phyloP scores from a whole-genome alignment of 2,797 vertebrate species.

The Poeciliopsis presidionis region DNA sequence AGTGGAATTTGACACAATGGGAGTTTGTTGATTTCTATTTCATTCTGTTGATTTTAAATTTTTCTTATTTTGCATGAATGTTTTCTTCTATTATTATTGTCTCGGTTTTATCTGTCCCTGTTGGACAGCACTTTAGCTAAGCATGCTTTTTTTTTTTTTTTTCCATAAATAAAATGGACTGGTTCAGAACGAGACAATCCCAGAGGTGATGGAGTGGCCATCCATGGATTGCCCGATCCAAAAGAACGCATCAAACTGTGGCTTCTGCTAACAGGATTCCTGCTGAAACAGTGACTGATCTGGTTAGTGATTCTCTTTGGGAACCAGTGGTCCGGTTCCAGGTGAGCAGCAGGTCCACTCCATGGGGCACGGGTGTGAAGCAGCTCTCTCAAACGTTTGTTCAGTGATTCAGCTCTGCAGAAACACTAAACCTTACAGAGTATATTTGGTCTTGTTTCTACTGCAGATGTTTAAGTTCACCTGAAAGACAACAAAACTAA shows the following conservation, averaged over 20 bases:
- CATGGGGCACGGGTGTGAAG: neutral
- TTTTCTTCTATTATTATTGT: too few relatives aligned
- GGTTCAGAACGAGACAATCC: neutral
- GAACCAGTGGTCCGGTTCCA: neutral
- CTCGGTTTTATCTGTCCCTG: too few relatives aligned
- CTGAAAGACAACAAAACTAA: too few relatives aligned
- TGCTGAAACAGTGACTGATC: neutral
- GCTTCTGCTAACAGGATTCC: neutral
- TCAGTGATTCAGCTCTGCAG: neutral
- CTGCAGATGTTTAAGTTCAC: too few relatives aligned
- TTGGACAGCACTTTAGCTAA: too few relatives aligned
- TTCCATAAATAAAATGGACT: neutral
- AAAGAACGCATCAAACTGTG: neutral
- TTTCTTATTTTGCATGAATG: too few relatives aligned
- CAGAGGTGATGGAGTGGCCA: neutral
- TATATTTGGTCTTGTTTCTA: too few relatives aligned
- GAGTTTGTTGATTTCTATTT: too few relatives aligned
- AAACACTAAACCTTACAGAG: too few relatives aligned
- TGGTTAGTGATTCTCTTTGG: neutral
- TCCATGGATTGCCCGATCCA: neutral
- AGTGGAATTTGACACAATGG: too few relatives aligned
- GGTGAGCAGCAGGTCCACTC: neutral
- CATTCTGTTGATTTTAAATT: too few relatives aligned
- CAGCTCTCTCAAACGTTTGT: neutral
- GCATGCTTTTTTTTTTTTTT: too few relatives aligned